Evolutionary conservation across 2,888 invertebrate genomes (phyloP).

Genomic region (Salticus scenicus): DNA sequence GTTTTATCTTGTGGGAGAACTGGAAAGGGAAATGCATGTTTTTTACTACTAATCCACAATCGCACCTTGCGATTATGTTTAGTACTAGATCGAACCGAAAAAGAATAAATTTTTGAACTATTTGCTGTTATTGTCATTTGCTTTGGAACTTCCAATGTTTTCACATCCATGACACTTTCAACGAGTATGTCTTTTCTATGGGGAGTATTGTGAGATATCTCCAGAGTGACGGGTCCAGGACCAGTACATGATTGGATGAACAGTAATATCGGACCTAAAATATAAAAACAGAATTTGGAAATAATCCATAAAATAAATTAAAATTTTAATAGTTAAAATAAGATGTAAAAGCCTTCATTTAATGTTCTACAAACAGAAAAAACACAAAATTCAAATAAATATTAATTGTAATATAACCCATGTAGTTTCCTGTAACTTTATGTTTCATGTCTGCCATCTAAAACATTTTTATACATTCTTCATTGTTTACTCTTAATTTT

Average conservation of each 20-base stretch:
- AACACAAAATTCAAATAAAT: no score
- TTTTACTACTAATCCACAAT: constrained; percentile 65
- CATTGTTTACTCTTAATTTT: no score
- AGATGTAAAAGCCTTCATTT: no score
- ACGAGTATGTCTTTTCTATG: constrained; percentile 36
- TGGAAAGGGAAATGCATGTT: constrained; percentile 73
- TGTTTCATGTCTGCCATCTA: no score
- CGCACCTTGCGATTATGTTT: constrained; percentile 35
- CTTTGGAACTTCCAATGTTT: constrained; percentile 45
- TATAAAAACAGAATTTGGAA: no score
- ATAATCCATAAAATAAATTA: no score
- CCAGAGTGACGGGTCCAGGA: constrained; percentile 62
- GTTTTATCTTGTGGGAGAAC: constrained; percentile 73
- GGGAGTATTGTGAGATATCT: constrained; percentile 24
- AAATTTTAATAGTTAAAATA: no score
- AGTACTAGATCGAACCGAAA: constrained; percentile 32
- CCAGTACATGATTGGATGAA: constrained; percentile 66
- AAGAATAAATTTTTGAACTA: background rate
- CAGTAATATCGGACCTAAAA: constrained; percentile 40
- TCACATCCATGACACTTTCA: constrained; percentile 49
- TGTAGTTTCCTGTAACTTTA: no score
- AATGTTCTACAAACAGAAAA: no score
- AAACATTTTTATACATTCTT: no score
- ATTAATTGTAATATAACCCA: no score
- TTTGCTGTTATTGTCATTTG: constrained; percentile 26